Conservation (phyloP, 2,797 vertebrate species). For the Micromesistius poutassou region DNA sequence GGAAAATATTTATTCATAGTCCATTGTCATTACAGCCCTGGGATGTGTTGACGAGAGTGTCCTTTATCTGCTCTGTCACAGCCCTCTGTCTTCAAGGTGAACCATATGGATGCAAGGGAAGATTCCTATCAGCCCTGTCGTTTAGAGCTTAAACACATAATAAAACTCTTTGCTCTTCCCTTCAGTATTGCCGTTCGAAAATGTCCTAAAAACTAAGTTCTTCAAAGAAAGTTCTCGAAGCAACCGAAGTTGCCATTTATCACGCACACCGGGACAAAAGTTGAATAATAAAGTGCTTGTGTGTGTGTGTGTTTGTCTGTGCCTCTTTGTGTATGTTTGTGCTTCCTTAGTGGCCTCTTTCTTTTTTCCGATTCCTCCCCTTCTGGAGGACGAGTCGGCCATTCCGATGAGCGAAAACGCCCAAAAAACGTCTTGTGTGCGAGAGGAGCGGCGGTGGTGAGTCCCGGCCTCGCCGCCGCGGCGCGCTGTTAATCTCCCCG, state of each 20-base stretch:
- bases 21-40: slow-evolving; percentile 45
- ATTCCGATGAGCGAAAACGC: background rate
- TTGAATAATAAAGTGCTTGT: background rate
- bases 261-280: background rate
- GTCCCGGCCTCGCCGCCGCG: slow-evolving; percentile 43
- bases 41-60: slow-evolving; percentile 51
- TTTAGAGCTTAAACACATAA: slow-evolving; percentile 13
- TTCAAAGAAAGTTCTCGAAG: background rate
- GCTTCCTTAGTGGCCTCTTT: background rate
- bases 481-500: slow-evolving; percentile 62
- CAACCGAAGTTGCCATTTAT: background rate
- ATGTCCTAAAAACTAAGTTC: background rate
- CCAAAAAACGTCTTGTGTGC: background rate
- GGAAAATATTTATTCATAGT: slow-evolving; percentile 65
- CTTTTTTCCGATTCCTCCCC: background rate
- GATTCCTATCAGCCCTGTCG: slow-evolving; percentile 23
- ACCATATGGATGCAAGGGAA: slow-evolving; percentile 32
- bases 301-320: background rate
- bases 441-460: slow-evolving; percentile 46
- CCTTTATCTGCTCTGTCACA: slow-evolving; percentile 42
- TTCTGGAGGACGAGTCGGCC: background rate
- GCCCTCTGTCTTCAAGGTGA: slow-evolving; percentile 53
- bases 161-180: background rate
- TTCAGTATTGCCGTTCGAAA: background rate
- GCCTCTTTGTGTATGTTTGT: background rate